Conservation (phyloP, 2,113 vertebrate genomes). For the Crotalus tigris region DNA sequence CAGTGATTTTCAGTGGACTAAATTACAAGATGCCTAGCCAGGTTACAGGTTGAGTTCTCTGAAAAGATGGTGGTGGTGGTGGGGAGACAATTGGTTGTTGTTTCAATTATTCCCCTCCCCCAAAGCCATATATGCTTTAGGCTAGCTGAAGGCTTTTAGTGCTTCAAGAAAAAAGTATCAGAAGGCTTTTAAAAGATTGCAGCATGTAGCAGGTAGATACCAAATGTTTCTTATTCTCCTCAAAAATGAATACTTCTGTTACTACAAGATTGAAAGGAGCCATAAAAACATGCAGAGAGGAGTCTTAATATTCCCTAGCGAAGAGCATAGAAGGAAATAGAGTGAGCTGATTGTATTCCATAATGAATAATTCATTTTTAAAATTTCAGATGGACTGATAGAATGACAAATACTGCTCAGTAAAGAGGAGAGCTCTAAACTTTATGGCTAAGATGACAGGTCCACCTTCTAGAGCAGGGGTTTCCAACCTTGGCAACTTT, state of each 20-base stretch:
- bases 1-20: not conserved
- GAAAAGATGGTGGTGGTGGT: not conserved
- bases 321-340: not conserved
- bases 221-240: slow-evolving; percentile 23
- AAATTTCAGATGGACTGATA: not conserved
- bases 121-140: slow-evolving; percentile 8
- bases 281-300: slow-evolving; percentile 1
- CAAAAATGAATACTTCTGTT: slow-evolving; percentile 4
- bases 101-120: not conserved
- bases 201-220: slow-evolving; percentile 2
- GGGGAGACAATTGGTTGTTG: not conserved
- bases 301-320: not conserved
- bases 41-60: not conserved
- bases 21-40: not conserved
- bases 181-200: slow-evolving; percentile 7
- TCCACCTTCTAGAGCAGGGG: not conserved
- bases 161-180: slow-evolving; percentile 13
- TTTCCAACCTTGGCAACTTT: too few species aligned
- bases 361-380: slow-evolving; percentile 22
- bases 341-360: slow-evolving; percentile 12
- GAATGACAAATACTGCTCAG: slow-evolving; percentile 3
- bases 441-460: not conserved
- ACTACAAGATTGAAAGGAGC: slow-evolving; percentile 17
- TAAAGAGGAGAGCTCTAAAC: not conserved
- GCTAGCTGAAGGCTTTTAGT: slow-evolving; percentile 14